These are phyloP conservation scores for Enteromius treurensis DNA, from an alignment of 2,797 vertebrate genomes.

Conservation along the genomic window DNA sequence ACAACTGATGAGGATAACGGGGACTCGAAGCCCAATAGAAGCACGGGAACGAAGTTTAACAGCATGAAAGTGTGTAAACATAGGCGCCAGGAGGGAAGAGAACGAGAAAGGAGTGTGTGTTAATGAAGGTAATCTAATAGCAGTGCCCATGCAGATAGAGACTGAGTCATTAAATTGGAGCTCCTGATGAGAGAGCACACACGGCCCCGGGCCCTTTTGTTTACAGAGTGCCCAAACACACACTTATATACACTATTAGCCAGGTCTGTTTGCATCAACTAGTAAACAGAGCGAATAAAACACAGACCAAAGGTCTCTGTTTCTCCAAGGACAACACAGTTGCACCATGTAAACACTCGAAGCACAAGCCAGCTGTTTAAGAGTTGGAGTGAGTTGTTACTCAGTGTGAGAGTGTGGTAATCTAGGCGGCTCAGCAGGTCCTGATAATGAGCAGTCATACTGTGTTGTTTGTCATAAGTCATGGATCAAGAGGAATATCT, in stretches of 20 bases:
- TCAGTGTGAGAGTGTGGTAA: constrained; percentile 37
- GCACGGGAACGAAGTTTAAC: constrained; percentile 34
- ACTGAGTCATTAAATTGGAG: constrained; percentile 57
- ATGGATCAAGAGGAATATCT: not conserved
- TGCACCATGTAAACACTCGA: constrained; percentile 57
- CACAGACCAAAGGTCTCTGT: constrained; percentile 49
- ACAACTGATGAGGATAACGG: constrained; percentile 35
- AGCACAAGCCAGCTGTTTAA: constrained; percentile 66
- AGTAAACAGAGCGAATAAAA: constrained; percentile 52
- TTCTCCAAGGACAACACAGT: constrained; percentile 59
- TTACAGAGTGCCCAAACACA: constrained; percentile 51
- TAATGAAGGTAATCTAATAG: constrained; percentile 32
- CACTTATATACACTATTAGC: constrained; percentile 25
- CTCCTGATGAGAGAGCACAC: constrained; percentile 62
- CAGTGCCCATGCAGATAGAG: constrained; percentile 47
- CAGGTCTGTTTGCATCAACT: constrained; percentile 52
- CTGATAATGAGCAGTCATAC: constrained; percentile 45
- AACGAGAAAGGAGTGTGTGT: constrained; percentile 39
- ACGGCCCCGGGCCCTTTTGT: constrained; percentile 57
- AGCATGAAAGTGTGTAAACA: constrained; percentile 49
- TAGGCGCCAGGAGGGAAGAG: constrained; percentile 18
- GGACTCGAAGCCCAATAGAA: constrained; percentile 36
- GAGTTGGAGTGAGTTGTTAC: constrained; percentile 56
- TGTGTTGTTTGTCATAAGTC: constrained; percentile 26
- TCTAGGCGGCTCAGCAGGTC: constrained; percentile 28